Conservation (phyloP, 2,888 invertebrate genomes). For the Drosophila differens region DNA sequence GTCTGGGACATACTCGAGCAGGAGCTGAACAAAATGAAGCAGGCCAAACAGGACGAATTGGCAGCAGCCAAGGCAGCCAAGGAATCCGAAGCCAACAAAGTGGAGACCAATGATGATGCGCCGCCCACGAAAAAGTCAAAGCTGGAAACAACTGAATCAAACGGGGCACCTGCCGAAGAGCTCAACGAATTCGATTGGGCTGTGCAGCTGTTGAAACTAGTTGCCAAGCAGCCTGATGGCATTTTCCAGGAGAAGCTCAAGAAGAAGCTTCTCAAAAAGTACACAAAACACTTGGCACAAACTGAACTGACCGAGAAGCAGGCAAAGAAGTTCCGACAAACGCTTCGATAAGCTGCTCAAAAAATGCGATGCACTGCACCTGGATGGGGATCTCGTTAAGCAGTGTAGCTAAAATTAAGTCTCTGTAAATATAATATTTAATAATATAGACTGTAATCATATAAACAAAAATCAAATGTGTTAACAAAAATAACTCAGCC, state of each 20-base stretch:
- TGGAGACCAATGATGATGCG: slow-evolving; percentile 9
- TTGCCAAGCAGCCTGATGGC: slow-evolving; percentile 86
- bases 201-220: slow-evolving; percentile 66
- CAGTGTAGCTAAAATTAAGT: slow-evolving; percentile 35
- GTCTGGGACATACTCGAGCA: slow-evolving; percentile 87
- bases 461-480: slow-evolving; percentile 44
- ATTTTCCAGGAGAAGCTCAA: slow-evolving; percentile 90
- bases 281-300: slow-evolving; percentile 83
- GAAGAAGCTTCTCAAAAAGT: slow-evolving; percentile 91
- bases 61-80: slow-evolving; percentile 51
- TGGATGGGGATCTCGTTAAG: slow-evolving; percentile 88
- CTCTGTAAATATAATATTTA: background rate
- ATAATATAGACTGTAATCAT: slow-evolving; percentile 16
- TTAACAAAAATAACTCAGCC: slow-evolving; percentile 39
- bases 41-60: slow-evolving; percentile 64
- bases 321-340: slow-evolving; percentile 88
- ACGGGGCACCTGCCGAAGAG: slow-evolving; percentile 16
- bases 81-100: background rate
- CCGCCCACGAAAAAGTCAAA: slow-evolving; percentile 62
- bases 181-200: slow-evolving; percentile 75
- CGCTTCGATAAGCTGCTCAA: slow-evolving; percentile 91
- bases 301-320: slow-evolving; percentile 85
- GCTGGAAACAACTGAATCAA: slow-evolving; percentile 13
- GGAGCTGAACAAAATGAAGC: slow-evolving; percentile 85
- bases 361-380: slow-evolving; percentile 87